Evolutionary conservation across 1,140 invertebrate species (phyloP).

Genomic region (Drosophila ercepeae): DNA sequence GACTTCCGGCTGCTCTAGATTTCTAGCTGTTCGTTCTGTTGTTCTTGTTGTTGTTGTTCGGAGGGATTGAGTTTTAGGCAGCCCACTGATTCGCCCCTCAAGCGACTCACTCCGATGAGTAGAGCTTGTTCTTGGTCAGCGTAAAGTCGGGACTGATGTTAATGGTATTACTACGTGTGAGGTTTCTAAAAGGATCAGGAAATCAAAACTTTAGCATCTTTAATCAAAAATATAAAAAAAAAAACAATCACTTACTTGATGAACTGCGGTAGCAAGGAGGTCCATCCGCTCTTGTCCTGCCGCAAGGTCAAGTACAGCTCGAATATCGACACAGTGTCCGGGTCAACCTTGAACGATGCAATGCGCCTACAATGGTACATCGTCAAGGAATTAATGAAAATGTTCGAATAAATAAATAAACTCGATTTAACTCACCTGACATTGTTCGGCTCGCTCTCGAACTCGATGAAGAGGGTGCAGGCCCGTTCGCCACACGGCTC

Average conservation of each 20-base stretch:
- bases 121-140: slow-evolving; percentile 93
- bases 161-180: slow-evolving; percentile 91
- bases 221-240: neutral
- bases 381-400: neutral
- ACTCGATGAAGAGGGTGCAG: slow-evolving; percentile 90
- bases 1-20: slow-evolving; percentile 10
- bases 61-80: slow-evolving; percentile 73
- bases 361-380: slow-evolving; percentile 76
- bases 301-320: slow-evolving; percentile 93
- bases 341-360: slow-evolving; percentile 91
- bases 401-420: neutral
- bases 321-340: slow-evolving; percentile 92
- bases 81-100: slow-evolving; percentile 37
- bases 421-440: slow-evolving; percentile 84
- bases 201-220: neutral
- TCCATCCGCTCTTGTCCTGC: slow-evolving; percentile 92
- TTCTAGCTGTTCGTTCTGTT: slow-evolving; percentile 27
- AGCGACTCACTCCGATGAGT: slow-evolving; percentile 83
- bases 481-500: slow-evolving; percentile 93
- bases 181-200: slow-evolving; percentile 86
- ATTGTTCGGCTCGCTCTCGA: slow-evolving; percentile 87
- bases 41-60: slow-evolving; percentile 56
- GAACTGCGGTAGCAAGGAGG: slow-evolving; percentile 92
- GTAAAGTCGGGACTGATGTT: slow-evolving; percentile 93
- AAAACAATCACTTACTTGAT: slow-evolving; percentile 89